Evolutionary conservation across 2,888 invertebrate genomes (phyloP).

Genomic region (Hedychridium roseum): DNA sequence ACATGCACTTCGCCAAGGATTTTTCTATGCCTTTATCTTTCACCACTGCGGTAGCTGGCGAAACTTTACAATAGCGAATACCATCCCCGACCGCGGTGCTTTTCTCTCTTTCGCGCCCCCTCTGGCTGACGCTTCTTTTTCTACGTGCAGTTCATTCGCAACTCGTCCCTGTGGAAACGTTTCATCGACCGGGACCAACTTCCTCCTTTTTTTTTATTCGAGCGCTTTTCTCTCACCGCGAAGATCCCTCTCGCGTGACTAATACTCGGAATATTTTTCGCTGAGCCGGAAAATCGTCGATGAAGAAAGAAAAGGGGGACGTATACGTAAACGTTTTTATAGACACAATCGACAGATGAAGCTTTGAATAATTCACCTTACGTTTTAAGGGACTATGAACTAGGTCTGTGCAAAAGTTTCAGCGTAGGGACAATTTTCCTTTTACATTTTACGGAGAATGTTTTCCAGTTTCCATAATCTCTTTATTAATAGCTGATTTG

Average conservation of each 20-base stretch:
- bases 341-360: not conserved
- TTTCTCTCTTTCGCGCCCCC: conserved; percentile 20
- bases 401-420: too few relatives aligned
- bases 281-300: conserved; percentile 10
- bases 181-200: conserved; percentile 46
- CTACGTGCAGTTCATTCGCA: conserved; percentile 37
- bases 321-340: conserved; percentile 12
- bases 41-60: conserved; percentile 34
- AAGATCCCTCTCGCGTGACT: conserved; percentile 32
- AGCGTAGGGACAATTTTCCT: too few relatives aligned
- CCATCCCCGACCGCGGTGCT: conserved; percentile 40
- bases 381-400: too few relatives aligned
- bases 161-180: conserved; percentile 46
- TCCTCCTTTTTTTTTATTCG: conserved; percentile 25
- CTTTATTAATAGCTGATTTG: too few relatives aligned
- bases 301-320: conserved; percentile 21
- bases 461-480: too few relatives aligned
- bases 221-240: conserved; percentile 28
- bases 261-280: conserved; percentile 26
- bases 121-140: conserved; percentile 9
- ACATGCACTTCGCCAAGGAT: too few relatives aligned
- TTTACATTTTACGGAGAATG: too few relatives aligned
- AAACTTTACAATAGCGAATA: conserved; percentile 54
- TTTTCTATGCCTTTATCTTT: conserved; percentile 1
- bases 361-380: too few relatives aligned